These are phyloP conservation scores for Odontesthes bonariensis DNA, from an alignment of 2,113 vertebrate species.

Conservation along the genomic window DNA sequence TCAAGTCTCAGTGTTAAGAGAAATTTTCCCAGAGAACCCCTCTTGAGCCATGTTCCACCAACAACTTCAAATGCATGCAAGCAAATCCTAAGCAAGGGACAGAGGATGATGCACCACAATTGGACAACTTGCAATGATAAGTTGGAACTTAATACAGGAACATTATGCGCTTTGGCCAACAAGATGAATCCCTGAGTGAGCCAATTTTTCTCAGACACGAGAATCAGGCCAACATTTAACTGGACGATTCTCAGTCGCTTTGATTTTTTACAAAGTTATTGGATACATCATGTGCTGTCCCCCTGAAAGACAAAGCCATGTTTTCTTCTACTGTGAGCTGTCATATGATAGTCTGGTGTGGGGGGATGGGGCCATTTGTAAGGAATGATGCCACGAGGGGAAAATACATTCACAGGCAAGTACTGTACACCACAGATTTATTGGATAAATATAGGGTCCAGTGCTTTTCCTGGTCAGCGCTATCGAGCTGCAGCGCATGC, in stretches of 20 bases:
- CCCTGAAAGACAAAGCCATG: conserved; percentile 62
- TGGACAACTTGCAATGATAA: neutral
- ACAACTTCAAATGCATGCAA: no score
- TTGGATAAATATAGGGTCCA: conserved; percentile 62
- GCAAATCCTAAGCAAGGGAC: neutral
- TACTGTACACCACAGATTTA: conserved; percentile 53
- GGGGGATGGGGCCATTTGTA: conserved; percentile 46
- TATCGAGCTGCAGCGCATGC: conserved; percentile 30
- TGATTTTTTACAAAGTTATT: conserved; percentile 52
- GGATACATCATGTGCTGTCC: conserved; percentile 35
- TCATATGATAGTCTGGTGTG: conserved; percentile 65
- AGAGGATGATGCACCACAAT: neutral
- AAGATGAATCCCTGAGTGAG: neutral
- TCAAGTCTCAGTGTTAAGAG: no score
- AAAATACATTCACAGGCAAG: conserved; percentile 55
- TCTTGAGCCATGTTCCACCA: no score
- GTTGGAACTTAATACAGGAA: neutral
- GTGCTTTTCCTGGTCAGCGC: conserved; percentile 23
- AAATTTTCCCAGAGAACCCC: no score
- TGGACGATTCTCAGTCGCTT: conserved; percentile 12
- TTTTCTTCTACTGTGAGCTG: conserved; percentile 52
- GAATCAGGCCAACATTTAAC: neutral
- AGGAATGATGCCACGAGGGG: conserved; percentile 59
- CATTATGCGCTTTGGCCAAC: neutral
- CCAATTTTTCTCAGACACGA: neutral